Evolutionary conservation across 2,888 invertebrate genomes (phyloP).

Genomic region (Plebejus melissa): DNA sequence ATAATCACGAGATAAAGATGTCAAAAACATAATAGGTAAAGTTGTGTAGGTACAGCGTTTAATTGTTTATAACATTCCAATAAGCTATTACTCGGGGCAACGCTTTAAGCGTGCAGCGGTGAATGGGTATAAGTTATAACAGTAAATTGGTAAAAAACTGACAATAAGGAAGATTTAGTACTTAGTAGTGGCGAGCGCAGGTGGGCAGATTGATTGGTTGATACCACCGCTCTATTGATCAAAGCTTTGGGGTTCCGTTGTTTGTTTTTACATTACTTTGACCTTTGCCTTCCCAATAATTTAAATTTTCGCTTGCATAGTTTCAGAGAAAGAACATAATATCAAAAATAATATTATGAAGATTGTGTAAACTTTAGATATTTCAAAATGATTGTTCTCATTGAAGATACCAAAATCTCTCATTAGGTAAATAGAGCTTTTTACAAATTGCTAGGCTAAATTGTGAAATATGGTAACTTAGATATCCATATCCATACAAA

Average conservation of each 20-base stretch:
- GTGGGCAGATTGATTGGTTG: conserved; percentile 59
- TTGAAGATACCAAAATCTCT: no score
- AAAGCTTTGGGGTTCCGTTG: conserved; percentile 41
- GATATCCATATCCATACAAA: no score
- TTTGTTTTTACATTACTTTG: background rate
- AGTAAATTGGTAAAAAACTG: conserved; percentile 61
- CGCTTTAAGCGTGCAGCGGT: conserved; percentile 38
- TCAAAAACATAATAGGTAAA: conserved; percentile 28
- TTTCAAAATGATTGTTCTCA: no score
- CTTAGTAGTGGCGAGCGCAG: conserved; percentile 60
- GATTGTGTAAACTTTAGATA: no score
- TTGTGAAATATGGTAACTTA: no score
- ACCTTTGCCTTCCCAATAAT: background rate
- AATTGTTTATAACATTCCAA: conserved; percentile 41
- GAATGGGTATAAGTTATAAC: conserved; percentile 55
- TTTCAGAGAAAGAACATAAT: background rate
- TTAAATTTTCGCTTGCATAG: background rate
- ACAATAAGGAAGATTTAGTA: conserved; percentile 68
- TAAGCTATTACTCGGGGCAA: conserved; percentile 38
- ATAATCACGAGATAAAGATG: conserved; percentile 27
- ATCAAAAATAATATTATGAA: no score
- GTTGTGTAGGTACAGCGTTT: conserved; percentile 33
- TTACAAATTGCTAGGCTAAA: no score
- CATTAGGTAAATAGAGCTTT: no score
- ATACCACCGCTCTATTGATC: conserved; percentile 54